phyloP scores from a whole-genome alignment of 2,888 invertebrate genomes.

The Chaetogeoica ovagalla region DNA sequence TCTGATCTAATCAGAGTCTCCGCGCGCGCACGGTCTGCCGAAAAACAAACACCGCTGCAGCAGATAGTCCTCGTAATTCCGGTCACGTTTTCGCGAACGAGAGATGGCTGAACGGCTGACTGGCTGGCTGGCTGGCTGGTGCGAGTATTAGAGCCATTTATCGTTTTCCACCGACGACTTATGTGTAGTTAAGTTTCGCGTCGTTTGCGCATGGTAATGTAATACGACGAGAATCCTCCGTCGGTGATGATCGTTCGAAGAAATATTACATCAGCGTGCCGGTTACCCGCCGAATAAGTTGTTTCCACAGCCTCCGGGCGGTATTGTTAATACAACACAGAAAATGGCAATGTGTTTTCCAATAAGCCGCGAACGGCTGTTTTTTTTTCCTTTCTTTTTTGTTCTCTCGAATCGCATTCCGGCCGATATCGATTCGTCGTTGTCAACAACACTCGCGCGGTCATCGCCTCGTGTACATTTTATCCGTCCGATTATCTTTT shows the following conservation, averaged over 20 bases:
- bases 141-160: conserved; percentile 49
- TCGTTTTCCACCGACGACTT: conserved; percentile 44
- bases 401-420: no score
- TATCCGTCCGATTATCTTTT: no score
- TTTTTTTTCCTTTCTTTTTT: no score
- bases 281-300: conserved; percentile 27
- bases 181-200: conserved; percentile 14
- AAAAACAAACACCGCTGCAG: conserved; percentile 44
- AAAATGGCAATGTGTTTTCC: no score
- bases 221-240: conserved; percentile 10
- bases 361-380: no score
- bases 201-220: conserved; percentile 42
- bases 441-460: no score
- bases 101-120: background rate
- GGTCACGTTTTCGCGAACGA: conserved; percentile 32
- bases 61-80: conserved; percentile 14
- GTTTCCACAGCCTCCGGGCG: background rate
- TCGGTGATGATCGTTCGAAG: conserved; percentile 22
- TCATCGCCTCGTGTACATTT: no score
- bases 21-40: conserved; percentile 35
- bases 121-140: no score
- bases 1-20: conserved; percentile 51
- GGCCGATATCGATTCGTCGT: no score
- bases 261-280: conserved; percentile 17
- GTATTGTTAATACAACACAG: background rate